phyloP scores from a whole-genome alignment of 1,140 invertebrate species.

The Wiebesia pumilae region DNA sequence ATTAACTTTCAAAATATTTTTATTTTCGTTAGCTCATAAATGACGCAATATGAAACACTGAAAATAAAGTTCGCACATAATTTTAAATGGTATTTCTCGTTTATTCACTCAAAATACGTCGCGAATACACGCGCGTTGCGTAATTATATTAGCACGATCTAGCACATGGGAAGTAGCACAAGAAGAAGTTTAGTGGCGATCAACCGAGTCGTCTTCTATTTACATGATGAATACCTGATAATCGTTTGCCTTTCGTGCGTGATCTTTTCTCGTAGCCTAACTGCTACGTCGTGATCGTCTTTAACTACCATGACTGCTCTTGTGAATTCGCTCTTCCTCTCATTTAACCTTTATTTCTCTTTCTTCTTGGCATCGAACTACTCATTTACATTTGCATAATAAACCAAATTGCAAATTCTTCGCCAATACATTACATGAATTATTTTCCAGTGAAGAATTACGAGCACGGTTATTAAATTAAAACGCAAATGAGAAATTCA shows the following conservation, averaged over 20 bases:
- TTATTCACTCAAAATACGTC: background rate
- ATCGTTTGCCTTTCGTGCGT: background rate
- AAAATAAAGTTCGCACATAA: slow-evolving; percentile 10
- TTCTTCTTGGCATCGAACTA: background rate
- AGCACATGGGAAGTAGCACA: slow-evolving; percentile 39
- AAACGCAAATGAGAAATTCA: too few species aligned
- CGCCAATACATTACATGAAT: background rate
- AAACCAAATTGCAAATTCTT: slow-evolving; percentile 29
- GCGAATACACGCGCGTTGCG: background rate
- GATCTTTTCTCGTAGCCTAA: slow-evolving; percentile 5
- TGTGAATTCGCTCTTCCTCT: too few species aligned
- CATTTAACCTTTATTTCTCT: background rate
- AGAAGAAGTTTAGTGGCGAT: slow-evolving; percentile 13
- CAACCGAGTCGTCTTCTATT: slow-evolving; percentile 14
- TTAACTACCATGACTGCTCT: background rate
- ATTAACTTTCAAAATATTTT: background rate
- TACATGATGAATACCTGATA: slow-evolving; percentile 28
- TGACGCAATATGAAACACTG: background rate
- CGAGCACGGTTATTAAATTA: background rate
- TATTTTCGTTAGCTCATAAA: background rate
- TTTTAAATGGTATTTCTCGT: slow-evolving; percentile 13
- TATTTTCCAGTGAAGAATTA: background rate
- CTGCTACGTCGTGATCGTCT: background rate
- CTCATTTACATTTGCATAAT: slow-evolving; percentile 19
- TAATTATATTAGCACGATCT: slow-evolving; percentile 19